phyloP scores from a whole-genome alignment of 2,113 vertebrate species.

The Tonatia bakeri region DNA sequence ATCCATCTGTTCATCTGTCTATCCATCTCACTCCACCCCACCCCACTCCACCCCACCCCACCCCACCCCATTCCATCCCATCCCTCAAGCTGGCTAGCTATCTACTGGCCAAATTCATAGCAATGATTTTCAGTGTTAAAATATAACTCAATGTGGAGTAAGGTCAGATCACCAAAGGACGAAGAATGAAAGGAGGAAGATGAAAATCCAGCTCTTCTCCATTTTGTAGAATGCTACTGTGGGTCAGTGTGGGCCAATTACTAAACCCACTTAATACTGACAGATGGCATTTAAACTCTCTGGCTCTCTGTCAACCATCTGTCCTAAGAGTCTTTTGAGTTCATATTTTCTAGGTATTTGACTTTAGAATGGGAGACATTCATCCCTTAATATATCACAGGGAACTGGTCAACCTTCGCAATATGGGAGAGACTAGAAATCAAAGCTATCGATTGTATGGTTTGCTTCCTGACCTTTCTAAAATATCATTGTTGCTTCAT shows the following conservation, averaged over 20 bases:
- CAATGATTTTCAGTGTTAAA: background rate
- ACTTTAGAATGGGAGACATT: slow-evolving; percentile 31
- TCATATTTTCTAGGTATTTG: background rate
- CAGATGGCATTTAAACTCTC: slow-evolving; percentile 47
- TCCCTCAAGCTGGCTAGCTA: background rate
- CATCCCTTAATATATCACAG: background rate
- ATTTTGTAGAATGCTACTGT: slow-evolving; percentile 6
- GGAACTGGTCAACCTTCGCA: background rate
- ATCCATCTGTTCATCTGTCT: background rate
- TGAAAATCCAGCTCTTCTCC: slow-evolving; percentile 8
- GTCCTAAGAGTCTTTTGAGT: slow-evolving; percentile 31
- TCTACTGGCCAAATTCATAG: background rate
- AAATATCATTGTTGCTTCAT: background rate
- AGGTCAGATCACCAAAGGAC: background rate
- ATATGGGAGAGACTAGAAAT: background rate
- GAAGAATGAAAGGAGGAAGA: background rate
- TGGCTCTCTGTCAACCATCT: slow-evolving; percentile 53
- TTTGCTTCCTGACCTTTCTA: slow-evolving; percentile 10
- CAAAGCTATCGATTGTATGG: background rate
- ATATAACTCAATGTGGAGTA: background rate
- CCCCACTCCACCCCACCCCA: background rate
- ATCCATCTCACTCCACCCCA: background rate
- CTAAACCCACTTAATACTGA: slow-evolving; percentile 41
- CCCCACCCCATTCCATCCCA: background rate
- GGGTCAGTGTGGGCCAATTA: slow-evolving; percentile 18